These are phyloP conservation scores for Trisateles emortualis DNA, from an alignment of 2,888 invertebrate genomes.

Conservation along the genomic window DNA sequence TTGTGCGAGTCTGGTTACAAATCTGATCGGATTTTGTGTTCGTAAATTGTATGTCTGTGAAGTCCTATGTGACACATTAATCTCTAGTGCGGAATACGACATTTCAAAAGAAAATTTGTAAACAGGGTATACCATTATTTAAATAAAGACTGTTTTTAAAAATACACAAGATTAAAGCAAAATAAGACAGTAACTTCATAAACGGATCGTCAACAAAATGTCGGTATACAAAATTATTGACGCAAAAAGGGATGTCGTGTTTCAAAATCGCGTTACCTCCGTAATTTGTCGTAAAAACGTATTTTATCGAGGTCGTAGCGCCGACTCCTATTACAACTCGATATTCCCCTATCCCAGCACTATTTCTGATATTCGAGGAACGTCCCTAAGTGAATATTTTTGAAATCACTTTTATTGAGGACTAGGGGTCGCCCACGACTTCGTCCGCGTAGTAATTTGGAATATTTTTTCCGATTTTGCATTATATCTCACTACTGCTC, in stretches of 20 bases:
- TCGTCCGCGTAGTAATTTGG: too few relatives aligned
- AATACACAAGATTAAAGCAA: slow-evolving; percentile 3
- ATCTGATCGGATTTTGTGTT: too few relatives aligned
- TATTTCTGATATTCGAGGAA: slow-evolving; percentile 20
- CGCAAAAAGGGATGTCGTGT: slow-evolving; percentile 43
- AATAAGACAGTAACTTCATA: slow-evolving; percentile 6
- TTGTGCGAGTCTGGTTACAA: too few relatives aligned
- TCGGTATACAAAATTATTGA: slow-evolving; percentile 27
- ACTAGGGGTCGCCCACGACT: too few relatives aligned
- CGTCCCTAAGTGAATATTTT: slow-evolving; percentile 10
- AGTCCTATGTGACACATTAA: too few relatives aligned
- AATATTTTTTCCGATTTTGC: too few relatives aligned
- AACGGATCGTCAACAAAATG: slow-evolving; percentile 10
- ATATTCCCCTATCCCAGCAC: slow-evolving; percentile 32
- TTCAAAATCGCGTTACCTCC: slow-evolving; percentile 63
- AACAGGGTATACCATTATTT: background rate
- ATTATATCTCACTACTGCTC: too few relatives aligned
- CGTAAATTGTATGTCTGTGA: too few relatives aligned
- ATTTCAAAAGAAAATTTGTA: too few relatives aligned
- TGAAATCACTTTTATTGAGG: slow-evolving; percentile 2
- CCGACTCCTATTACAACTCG: slow-evolving; percentile 47
- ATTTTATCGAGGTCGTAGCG: slow-evolving; percentile 55
- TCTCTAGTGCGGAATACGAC: too few relatives aligned
- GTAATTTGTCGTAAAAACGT: slow-evolving; percentile 68
- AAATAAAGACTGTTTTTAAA: background rate